Percentiles rank a stretch among this genome's conserved stretches.
Conservation (phyloP, 2,113 vertebrate species). For the Girardinichthys multiradiatus region DNA sequence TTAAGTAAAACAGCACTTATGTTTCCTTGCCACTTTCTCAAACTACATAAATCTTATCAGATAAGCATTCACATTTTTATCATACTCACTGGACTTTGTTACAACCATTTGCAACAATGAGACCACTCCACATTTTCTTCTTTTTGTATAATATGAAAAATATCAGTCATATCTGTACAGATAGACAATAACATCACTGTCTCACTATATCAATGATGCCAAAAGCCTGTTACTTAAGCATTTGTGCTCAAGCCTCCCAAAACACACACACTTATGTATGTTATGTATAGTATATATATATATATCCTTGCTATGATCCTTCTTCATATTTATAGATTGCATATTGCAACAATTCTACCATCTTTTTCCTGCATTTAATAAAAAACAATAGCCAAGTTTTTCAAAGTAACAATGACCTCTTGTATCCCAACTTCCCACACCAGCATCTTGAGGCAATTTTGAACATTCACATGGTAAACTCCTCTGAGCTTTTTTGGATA, state of each 20-base stretch:
- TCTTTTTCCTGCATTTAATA: background rate
- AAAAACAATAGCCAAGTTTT: background rate
- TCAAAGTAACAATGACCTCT: constrained; percentile 31
- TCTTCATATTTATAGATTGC: too few relatives aligned
- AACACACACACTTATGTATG: too few relatives aligned
- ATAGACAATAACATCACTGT: background rate
- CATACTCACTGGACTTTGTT: too few relatives aligned
- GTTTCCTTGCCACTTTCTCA: constrained; percentile 1
- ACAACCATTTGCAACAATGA: too few relatives aligned
- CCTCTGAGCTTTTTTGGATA: constrained; percentile 18
- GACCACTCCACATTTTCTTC: too few relatives aligned
- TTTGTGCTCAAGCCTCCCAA: background rate
- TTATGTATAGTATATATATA: too few relatives aligned
- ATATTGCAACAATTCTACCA: too few relatives aligned
- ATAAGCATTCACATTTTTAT: too few relatives aligned
- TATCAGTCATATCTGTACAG: too few relatives aligned
- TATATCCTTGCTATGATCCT: too few relatives aligned
- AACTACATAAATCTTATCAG: background rate
- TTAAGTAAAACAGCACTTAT: background rate
- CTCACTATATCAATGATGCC: background rate
- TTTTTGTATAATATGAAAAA: too few relatives aligned
- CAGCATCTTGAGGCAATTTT: constrained; percentile 14
- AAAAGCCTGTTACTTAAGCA: background rate
- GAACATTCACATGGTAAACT: constrained; percentile 8
- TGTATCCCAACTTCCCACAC: constrained; percentile 28